Percentiles rank a stretch among this genome's conserved stretches.
Evolutionary conservation across 37 sponge, comb jelly and placozoan species (phyloP).

Genomic region (Theonella swinhoei): DNA sequence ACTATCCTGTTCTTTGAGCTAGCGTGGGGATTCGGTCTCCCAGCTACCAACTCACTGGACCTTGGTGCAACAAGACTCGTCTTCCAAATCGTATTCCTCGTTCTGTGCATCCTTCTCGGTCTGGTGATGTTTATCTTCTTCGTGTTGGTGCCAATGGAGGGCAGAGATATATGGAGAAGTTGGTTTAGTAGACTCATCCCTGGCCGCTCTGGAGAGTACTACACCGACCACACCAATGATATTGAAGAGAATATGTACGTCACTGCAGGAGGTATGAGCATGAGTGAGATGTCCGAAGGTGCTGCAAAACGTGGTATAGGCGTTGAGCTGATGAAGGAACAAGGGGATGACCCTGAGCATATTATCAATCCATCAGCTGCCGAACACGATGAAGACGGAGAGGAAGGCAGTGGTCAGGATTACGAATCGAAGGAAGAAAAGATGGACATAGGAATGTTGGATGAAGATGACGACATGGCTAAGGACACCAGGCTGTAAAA

Average conservation of each 20-base stretch:
- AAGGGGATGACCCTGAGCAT: neutral
- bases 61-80: neutral
- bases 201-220: neutral
- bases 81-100: slow-evolving; percentile 25
- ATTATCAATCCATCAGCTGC: neutral
- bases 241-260: neutral
- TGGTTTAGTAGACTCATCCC: neutral
- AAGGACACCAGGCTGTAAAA: neutral
- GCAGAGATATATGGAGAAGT: neutral
- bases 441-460: neutral
- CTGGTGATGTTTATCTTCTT: slow-evolving; percentile 13
- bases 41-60: slow-evolving; percentile 6
- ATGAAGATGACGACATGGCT: neutral
- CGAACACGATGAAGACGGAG: neutral
- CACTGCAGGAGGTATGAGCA: neutral
- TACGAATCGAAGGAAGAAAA: neutral
- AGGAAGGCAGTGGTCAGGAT: neutral
- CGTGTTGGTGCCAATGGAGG: neutral
- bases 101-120: neutral
- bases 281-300: neutral
- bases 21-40: slow-evolving; percentile 43
- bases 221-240: neutral
- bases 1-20: slow-evolving; percentile 2
- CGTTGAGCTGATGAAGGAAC: neutral
- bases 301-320: neutral